phyloP scores from a whole-genome alignment of 1,140 invertebrate genomes.

The Neotoxoptera formosana region DNA sequence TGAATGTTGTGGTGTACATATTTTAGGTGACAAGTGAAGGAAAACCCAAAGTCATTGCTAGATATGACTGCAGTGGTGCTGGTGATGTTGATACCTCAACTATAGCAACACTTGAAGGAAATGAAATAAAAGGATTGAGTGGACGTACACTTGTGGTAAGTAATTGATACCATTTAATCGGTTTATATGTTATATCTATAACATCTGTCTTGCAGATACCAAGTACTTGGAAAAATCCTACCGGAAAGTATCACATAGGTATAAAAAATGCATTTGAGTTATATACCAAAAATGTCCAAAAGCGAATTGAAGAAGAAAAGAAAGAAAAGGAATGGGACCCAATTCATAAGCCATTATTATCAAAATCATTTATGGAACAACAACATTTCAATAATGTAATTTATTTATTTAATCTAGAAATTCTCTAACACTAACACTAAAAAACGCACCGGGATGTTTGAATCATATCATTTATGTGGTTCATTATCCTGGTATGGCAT shows the following conservation, averaged over 20 bases:
- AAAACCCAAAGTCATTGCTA: conserved; percentile 91
- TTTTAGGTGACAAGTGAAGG: conserved; percentile 84
- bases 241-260: conserved; percentile 83
- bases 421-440: too few relatives aligned
- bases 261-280: conserved; percentile 86
- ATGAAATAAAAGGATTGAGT: conserved; percentile 83
- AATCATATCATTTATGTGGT: too few relatives aligned
- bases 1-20: conserved; percentile 59
- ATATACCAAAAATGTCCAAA: conserved; percentile 83
- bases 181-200: not conserved
- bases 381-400: conserved; percentile 56
- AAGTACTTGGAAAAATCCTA: conserved; percentile 81
- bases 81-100: conserved; percentile 92
- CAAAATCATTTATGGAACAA: conserved; percentile 67
- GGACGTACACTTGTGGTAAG: conserved; percentile 87
- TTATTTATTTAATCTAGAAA: not conserved
- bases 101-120: conserved; percentile 77
- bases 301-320: conserved; percentile 82
- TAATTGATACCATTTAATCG: not conserved
- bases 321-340: conserved; percentile 89
- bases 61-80: conserved; percentile 93
- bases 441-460: too few relatives aligned
- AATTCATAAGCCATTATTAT: conserved; percentile 77
- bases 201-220: conserved; percentile 73
- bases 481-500: too few relatives aligned